Conservation (phyloP, 2,797 vertebrate species). For the Gymnothorax javanicus region DNA sequence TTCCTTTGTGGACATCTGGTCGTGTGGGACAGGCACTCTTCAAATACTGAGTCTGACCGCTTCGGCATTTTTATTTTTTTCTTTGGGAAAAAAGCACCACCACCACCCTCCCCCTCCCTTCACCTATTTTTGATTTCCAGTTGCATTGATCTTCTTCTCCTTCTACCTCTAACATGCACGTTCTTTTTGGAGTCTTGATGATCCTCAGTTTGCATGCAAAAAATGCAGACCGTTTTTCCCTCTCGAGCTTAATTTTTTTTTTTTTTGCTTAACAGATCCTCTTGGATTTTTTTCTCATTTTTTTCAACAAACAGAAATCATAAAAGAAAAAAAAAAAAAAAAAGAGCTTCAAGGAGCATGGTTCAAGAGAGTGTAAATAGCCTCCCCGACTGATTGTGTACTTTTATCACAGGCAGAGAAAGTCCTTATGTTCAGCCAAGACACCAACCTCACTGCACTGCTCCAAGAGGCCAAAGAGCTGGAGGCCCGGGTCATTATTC, state of each 20-base stretch:
- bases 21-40: constrained; percentile 71
- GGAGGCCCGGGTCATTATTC: constrained; percentile 86
- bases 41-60: constrained; percentile 73
- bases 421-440: constrained; percentile 87
- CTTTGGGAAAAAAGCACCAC: constrained; percentile 61
- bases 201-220: constrained; percentile 95
- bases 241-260: constrained; percentile 65
- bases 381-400: constrained; percentile 59
- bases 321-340: constrained; percentile 29
- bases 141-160: constrained; percentile 84
- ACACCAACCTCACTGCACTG: constrained; percentile 85
- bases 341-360: constrained; percentile 74
- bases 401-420: constrained; percentile 84
- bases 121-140: constrained; percentile 78
- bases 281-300: constrained; percentile 60
- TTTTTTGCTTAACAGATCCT: constrained; percentile 65
- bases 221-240: constrained; percentile 73
- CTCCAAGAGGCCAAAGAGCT: constrained; percentile 85
- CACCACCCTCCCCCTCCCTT: constrained; percentile 50
- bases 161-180: constrained; percentile 91
- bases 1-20: constrained; percentile 71
- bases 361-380: constrained; percentile 63
- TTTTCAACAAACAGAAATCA: constrained; percentile 39
- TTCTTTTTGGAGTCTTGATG: constrained; percentile 86
- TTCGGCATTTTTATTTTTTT: constrained; percentile 68